Percentiles rank a stretch among this genome's conserved stretches.
Conservation (phyloP, 2,888 invertebrate genomes). For the Buathra laborator region DNA sequence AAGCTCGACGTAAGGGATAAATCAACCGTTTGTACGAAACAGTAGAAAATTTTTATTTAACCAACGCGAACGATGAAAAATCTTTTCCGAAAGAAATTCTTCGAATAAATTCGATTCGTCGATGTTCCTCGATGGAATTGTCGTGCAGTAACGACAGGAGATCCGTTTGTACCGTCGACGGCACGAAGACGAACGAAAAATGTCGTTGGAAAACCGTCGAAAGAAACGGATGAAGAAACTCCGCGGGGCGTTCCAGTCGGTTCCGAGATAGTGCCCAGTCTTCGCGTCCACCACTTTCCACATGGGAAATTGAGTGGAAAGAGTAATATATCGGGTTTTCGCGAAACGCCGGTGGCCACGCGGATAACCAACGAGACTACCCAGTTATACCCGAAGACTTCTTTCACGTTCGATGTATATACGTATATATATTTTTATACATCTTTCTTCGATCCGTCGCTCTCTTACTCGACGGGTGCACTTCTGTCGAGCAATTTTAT, state of each 20-base stretch:
- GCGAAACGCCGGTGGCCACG: constrained; percentile 64
- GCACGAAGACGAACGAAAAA: constrained; percentile 35
- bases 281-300: constrained; percentile 59
- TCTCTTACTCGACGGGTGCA: constrained; percentile 14
- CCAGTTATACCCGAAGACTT: constrained; percentile 47
- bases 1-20: neutral
- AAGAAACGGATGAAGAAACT: constrained; percentile 39
- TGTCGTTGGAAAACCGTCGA: constrained; percentile 26
- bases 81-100: neutral
- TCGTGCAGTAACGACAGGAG: constrained; percentile 38
- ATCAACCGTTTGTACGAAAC: constrained; percentile 34
- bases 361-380: constrained; percentile 41
- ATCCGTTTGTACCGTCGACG: constrained; percentile 36
- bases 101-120: constrained; percentile 49
- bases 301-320: constrained; percentile 70
- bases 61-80: neutral
- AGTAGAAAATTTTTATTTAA: constrained; percentile 40
- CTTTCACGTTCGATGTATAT: neutral
- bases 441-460: constrained; percentile 4
- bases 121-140: constrained; percentile 18
- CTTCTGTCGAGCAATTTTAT: constrained; percentile 57
- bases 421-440: constrained; percentile 21
- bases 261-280: constrained; percentile 61
- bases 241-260: constrained; percentile 39
- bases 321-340: constrained; percentile 70